Percentiles rank a stretch among this genome's conserved stretches.
Conservation (phyloP, 2,888 invertebrate genomes). For the Entomobrya proxima region DNA sequence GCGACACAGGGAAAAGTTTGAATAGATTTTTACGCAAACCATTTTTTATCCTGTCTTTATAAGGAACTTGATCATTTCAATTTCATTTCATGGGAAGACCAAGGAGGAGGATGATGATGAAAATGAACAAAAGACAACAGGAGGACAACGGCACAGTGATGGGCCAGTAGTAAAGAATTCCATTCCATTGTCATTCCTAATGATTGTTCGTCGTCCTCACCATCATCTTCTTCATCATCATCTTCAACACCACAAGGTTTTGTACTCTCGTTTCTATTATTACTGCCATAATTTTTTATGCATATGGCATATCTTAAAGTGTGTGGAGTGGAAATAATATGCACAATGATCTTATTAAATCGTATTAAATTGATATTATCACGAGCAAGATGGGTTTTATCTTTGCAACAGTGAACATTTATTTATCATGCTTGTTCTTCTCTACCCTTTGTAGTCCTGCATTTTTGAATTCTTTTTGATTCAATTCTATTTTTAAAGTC, state of each 20-base stretch:
- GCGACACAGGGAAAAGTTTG: background rate
- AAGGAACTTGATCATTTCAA: slow-evolving; percentile 4
- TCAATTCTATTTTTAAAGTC: slow-evolving; percentile 7
- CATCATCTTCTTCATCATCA: background rate
- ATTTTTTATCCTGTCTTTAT: slow-evolving; percentile 1
- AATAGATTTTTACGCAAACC: background rate
- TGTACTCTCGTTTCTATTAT: background rate
- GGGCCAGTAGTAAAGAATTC: slow-evolving; percentile 20
- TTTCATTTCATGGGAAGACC: background rate
- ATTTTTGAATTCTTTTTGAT: background rate
- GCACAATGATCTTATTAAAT: slow-evolving; percentile 47
- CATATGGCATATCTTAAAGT: background rate
- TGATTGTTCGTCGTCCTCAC: slow-evolving; percentile 26
- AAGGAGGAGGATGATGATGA: background rate
- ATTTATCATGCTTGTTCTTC: background rate
- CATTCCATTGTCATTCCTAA: slow-evolving; percentile 45
- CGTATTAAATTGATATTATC: slow-evolving; percentile 21
- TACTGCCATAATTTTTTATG: background rate
- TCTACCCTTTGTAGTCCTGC: background rate
- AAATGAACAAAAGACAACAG: background rate
- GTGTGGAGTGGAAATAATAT: slow-evolving; percentile 12
- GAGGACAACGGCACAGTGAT: background rate
- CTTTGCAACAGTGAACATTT: background rate
- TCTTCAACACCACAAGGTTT: background rate
- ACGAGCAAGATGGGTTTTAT: background rate